phyloP scores from a whole-genome alignment of 30 jellyfish, hydroid and myxozoan genomes.

The Aurelia coerulea region DNA sequence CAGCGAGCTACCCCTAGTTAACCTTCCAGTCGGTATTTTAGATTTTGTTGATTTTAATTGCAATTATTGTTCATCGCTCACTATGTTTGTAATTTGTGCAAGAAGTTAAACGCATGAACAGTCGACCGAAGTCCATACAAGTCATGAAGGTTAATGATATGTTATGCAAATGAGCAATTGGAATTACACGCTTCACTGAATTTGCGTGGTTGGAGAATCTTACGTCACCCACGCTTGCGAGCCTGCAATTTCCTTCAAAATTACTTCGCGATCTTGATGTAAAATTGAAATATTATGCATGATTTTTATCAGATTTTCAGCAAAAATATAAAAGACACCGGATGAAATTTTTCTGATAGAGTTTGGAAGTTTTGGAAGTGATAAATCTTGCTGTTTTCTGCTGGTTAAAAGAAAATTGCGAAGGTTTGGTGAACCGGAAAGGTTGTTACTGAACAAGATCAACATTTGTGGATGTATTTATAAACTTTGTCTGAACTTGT shows the following conservation, averaged over 20 bases:
- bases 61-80: too few relatives aligned
- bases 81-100: constrained; percentile 46
- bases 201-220: constrained; percentile 46
- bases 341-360: neutral
- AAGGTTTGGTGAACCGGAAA: constrained; percentile 63
- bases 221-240: constrained; percentile 55
- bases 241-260: constrained; percentile 11
- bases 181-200: constrained; percentile 68
- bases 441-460: constrained; percentile 42
- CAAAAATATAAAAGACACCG: neutral
- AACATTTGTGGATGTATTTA: constrained; percentile 55
- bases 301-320: neutral
- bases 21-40: too few relatives aligned
- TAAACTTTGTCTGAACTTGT: constrained; percentile 49
- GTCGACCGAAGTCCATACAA: constrained; percentile 42
- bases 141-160: constrained; percentile 3
- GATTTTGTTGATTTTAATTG: too few relatives aligned
- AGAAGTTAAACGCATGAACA: constrained; percentile 42
- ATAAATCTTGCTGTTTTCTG: constrained; percentile 5
- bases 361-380: neutral
- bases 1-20: too few relatives aligned
- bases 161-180: constrained; percentile 24
- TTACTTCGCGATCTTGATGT: neutral
- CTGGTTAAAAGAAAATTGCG: neutral
- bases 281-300: neutral